Conservation (phyloP, 2,888 invertebrate species). For the Vannuccia rotundouncinata region DNA sequence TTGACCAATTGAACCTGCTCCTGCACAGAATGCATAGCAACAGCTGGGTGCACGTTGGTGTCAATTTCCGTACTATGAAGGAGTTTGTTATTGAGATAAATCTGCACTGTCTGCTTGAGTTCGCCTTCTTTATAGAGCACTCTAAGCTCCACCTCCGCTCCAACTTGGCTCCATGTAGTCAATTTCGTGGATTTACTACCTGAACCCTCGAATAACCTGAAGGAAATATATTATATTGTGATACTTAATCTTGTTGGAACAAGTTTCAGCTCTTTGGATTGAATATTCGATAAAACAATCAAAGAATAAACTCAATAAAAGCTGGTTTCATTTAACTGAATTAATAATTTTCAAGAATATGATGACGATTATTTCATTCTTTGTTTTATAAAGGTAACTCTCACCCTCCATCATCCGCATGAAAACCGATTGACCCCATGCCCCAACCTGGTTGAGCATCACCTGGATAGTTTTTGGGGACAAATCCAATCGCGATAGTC, state of each 20-base stretch:
- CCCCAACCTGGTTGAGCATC: constrained; percentile 57
- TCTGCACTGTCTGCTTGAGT: not conserved
- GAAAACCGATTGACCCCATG: constrained; percentile 56
- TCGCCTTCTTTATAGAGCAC: not conserved
- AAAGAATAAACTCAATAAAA: not conserved
- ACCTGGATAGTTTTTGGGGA: constrained; percentile 54
- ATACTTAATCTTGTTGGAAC: not conserved
- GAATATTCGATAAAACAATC: not conserved
- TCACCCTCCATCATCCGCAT: constrained; percentile 57
- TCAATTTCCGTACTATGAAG: not conserved
- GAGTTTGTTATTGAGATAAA: not conserved
- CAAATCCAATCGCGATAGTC: constrained; percentile 48
- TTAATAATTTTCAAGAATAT: not conserved
- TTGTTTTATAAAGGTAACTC: not conserved
- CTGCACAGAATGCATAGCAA: constrained; percentile 57
- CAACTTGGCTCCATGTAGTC: not conserved
- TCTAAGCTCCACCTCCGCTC: not conserved
- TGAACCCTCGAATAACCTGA: not conserved
- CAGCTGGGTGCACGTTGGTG: constrained; percentile 53
- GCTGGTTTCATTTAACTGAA: too few relatives aligned
- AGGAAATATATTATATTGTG: not conserved
- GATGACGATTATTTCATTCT: not conserved
- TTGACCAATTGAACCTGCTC: constrained; percentile 54
- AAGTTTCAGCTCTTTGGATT: not conserved
- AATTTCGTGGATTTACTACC: not conserved